Evolutionary conservation across 2,888 invertebrate genomes (phyloP).

Genomic region (Tetranychus piercei): DNA sequence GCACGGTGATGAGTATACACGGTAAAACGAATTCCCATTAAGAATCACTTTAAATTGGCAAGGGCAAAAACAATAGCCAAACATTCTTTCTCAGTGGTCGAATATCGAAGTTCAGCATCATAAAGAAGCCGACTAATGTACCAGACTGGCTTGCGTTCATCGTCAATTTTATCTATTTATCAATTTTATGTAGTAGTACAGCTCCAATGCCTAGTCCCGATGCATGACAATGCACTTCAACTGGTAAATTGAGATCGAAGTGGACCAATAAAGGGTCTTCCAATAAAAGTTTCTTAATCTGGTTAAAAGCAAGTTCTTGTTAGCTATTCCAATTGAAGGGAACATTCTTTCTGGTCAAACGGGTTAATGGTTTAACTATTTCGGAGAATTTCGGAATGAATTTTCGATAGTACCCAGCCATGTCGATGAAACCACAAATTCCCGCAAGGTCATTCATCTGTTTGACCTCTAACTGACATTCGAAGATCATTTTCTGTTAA

Average conservation of each 20-base stretch:
- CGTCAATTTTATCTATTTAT: too few species aligned
- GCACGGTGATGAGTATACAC: conserved; percentile 14
- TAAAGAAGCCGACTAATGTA: conserved; percentile 1
- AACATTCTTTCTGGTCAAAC: neutral
- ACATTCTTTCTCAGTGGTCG: conserved; percentile 12
- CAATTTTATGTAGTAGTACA: neutral
- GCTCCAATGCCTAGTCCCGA: conserved; percentile 9
- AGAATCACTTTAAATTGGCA: neutral
- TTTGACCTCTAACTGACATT: too few species aligned
- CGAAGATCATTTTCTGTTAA: too few species aligned
- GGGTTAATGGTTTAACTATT: neutral
- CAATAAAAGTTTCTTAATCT: neutral
- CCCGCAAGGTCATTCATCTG: too few species aligned
- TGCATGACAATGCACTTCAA: conserved; percentile 15
- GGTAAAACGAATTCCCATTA: conserved; percentile 8
- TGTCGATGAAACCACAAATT: neutral
- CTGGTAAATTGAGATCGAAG: conserved; percentile 12
- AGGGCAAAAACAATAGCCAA: conserved; percentile 10
- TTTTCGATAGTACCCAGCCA: conserved; percentile 2
- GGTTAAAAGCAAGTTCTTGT: neutral
- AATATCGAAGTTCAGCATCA: conserved; percentile 4
- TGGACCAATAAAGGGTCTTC: conserved; percentile 3
- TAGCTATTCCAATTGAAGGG: neutral
- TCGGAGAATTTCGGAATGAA: conserved; percentile 2
- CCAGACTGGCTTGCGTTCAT: neutral